A percentile compares a stretch with the other conserved stretches of the same genome.
Conservation (phyloP, 1,140 invertebrate genomes). For the Apocrypta bakeri region DNA sequence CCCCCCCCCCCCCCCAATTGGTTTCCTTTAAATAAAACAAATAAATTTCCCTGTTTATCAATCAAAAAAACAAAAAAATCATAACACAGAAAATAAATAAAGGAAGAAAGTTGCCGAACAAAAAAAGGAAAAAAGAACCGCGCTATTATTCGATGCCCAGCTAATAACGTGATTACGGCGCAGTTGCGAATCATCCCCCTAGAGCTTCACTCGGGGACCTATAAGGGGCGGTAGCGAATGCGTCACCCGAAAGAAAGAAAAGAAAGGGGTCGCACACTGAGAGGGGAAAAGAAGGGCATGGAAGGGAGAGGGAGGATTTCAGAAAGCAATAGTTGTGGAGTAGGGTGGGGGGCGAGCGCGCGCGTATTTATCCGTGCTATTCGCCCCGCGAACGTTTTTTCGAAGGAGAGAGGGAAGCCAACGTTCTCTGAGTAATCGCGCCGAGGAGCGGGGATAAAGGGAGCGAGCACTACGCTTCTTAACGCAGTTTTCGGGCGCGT, state of each 20-base stretch:
- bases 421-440: constrained; percentile 16
- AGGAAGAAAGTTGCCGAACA: neutral
- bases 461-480: constrained; percentile 36
- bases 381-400: constrained; percentile 12
- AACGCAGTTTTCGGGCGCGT: constrained; percentile 43
- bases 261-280: neutral
- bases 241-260: neutral
- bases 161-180: constrained; percentile 48
- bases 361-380: constrained; percentile 22
- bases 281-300: constrained; percentile 19
- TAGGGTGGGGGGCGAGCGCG: neutral
- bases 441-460: constrained; percentile 47
- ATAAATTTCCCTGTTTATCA: neutral
- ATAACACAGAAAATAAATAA: neutral
- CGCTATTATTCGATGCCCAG: constrained; percentile 34
- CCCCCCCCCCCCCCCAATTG: neutral
- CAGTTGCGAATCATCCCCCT: constrained; percentile 43
- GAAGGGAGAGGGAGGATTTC: neutral
- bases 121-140: neutral
- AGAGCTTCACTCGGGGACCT: neutral
- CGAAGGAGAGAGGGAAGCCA: neutral
- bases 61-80: constrained; percentile 16
- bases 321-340: neutral
- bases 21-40: neutral
- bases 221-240: neutral